phyloP scores from a whole-genome alignment of 2,113 vertebrate species.

The Sprattus sprattus region DNA sequence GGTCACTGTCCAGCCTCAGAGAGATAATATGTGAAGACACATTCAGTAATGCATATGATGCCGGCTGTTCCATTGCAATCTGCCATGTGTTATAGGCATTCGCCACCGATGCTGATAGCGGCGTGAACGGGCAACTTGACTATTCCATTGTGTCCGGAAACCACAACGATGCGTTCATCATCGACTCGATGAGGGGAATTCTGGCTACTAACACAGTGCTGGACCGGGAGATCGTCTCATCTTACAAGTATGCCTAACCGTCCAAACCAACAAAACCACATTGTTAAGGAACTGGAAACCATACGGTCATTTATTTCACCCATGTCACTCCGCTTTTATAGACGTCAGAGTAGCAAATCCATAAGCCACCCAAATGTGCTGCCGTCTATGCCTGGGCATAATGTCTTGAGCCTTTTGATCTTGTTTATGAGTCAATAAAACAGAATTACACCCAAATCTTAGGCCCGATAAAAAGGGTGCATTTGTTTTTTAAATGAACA shows the following conservation, averaged over 20 bases:
- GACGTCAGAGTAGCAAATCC: neutral
- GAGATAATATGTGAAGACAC: neutral
- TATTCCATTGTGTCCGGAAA: slow-evolving; percentile 87
- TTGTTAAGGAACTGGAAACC: neutral
- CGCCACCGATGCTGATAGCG: slow-evolving; percentile 82
- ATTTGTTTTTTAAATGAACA: neutral
- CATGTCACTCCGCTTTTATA: neutral
- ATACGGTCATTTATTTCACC: neutral
- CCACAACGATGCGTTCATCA: slow-evolving; percentile 74
- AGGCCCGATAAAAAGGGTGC: neutral
- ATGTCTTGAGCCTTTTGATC: neutral
- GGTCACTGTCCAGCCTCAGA: neutral
- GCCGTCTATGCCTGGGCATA: neutral
- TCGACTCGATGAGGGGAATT: slow-evolving; percentile 79
- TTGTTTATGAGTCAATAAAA: neutral
- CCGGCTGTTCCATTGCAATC: neutral
- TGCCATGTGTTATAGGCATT: slow-evolving; percentile 71
- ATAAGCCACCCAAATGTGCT: neutral
- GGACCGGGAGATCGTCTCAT: slow-evolving; percentile 77
- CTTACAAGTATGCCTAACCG: slow-evolving; percentile 79
- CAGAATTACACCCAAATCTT: neutral
- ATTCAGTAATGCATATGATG: neutral
- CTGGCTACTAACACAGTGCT: slow-evolving; percentile 74
- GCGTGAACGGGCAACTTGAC: slow-evolving; percentile 77
- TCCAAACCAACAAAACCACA: neutral